Evolutionary conservation across 2,113 vertebrate genomes (phyloP), one percentile per base, ranked within the genome.

Genomic region (Agapornis roseicollis): DNA sequence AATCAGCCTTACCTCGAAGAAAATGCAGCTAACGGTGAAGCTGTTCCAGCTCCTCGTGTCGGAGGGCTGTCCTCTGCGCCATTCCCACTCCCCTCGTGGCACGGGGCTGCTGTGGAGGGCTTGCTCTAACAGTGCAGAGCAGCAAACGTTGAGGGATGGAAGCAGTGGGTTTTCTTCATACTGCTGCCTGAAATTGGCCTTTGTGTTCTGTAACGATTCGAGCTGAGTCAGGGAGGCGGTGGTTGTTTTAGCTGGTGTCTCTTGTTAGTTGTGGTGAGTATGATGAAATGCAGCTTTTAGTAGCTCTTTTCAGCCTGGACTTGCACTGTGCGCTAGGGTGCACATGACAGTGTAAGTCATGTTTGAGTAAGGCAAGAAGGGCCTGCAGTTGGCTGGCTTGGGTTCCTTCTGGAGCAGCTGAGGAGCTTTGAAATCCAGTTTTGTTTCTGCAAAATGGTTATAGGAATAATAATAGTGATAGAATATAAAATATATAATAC

Each of bases 131-230:
- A 71, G 63, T 80, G 71, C 74, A 74, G 94, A 95, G 70, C 90
- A 96, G 81, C 49, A 55, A 65, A 93, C 29, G 35, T 80, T 96
- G 82, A 86, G n/a, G n/a, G 85, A 49, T 93, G 50, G 81, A 95
- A 88, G 63, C 39, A 39, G 86, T 74, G 49, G 25, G 78, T 92
- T 85, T 53, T 80, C 27, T 92, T 58, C 90, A 29, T 95, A 49
- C 23, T 39, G 47, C 60, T 94, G 80, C 16, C 78, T 72, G 90
- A 80, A 92, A 69, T 77, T 69, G 72, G 69, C 53, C 85, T 96
- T 97, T 42, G 56, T 95, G 78, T 96, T 97, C 86, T 94, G 27
- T 96, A 88, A 89, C 90, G 94, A 93, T 96, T 93, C 80, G 89
- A 93, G 94, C 60, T 20, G 85, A 97, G 90, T 96, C 95, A 94